Percentiles rank a stretch among this genome's conserved stretches.
Evolutionary conservation across 2,113 vertebrate species (phyloP).

Genomic region (Brachyhypopomus occidentalis): DNA sequence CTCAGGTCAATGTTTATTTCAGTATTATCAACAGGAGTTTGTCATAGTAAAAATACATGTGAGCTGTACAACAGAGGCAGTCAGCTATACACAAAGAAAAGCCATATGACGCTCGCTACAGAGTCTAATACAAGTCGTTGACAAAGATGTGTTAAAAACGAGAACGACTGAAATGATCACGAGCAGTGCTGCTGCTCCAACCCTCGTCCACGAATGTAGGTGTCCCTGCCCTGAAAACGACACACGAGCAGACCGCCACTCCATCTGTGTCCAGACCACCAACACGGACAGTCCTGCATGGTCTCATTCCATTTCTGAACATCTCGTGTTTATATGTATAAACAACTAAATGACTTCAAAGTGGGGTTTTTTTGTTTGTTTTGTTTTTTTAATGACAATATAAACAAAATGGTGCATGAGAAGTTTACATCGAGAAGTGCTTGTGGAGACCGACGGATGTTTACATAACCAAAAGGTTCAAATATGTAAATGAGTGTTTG

Average conservation of each 20-base stretch:
- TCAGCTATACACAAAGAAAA: conserved; percentile 31
- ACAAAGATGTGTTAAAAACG: conserved; percentile 16
- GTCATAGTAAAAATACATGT: conserved; percentile 65
- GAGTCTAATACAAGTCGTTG: conserved; percentile 10
- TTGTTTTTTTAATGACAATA: neutral
- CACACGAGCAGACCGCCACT: too few species aligned
- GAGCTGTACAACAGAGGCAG: conserved; percentile 55
- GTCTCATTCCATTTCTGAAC: neutral
- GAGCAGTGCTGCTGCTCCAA: neutral
- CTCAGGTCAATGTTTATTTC: conserved; percentile 50
- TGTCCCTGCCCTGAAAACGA: neutral
- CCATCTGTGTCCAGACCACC: neutral
- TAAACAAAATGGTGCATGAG: neutral
- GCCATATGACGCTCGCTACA: conserved; percentile 5
- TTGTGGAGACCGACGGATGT: too few species aligned
- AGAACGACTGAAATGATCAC: neutral
- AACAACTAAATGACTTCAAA: neutral
- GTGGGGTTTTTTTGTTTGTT: neutral
- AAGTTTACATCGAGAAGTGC: too few species aligned
- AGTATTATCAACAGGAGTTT: conserved; percentile 52
- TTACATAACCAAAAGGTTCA: neutral
- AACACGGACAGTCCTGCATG: neutral
- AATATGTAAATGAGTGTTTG: neutral
- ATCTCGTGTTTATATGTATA: neutral
- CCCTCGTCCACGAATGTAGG: neutral